Evolutionary conservation across 2,113 vertebrate species (phyloP).

Genomic region (Phaethon lepturus): DNA sequence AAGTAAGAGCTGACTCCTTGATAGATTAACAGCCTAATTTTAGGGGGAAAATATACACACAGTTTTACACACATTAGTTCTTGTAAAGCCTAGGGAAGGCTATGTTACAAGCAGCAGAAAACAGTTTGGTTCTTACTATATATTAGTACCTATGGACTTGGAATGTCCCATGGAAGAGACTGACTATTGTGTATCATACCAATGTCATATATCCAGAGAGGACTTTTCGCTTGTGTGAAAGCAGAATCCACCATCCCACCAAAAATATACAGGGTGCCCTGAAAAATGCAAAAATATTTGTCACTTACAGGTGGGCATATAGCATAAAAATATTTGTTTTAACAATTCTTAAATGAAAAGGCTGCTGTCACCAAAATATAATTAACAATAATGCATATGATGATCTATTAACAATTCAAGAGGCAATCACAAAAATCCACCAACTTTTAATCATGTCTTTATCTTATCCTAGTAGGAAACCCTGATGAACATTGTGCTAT

Average conservation of each 20-base stretch:
- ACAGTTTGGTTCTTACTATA: neutral
- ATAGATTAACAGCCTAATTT: neutral
- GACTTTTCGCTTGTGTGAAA: conserved; percentile 75
- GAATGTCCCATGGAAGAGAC: neutral
- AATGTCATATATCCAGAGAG: conserved; percentile 84
- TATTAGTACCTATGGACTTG: neutral
- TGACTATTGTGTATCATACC: conserved; percentile 68
- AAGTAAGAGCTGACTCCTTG: neutral
- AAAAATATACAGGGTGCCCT: conserved; percentile 84
- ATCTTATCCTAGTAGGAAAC: neutral
- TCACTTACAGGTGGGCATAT: neutral
- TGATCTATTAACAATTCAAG: neutral
- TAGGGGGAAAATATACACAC: neutral
- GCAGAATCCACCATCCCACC: conserved; percentile 86
- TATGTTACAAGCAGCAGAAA: neutral
- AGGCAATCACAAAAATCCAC: neutral
- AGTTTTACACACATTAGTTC: neutral
- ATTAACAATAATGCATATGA: neutral
- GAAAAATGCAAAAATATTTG: neutral
- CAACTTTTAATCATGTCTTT: neutral
- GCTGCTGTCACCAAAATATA: neutral
- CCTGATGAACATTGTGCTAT: neutral
- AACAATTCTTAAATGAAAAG: neutral
- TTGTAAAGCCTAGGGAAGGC: neutral
- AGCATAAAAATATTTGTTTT: neutral